Conservation (phyloP, 1,140 invertebrate genomes). For the Drosophila prosaltans region DNA sequence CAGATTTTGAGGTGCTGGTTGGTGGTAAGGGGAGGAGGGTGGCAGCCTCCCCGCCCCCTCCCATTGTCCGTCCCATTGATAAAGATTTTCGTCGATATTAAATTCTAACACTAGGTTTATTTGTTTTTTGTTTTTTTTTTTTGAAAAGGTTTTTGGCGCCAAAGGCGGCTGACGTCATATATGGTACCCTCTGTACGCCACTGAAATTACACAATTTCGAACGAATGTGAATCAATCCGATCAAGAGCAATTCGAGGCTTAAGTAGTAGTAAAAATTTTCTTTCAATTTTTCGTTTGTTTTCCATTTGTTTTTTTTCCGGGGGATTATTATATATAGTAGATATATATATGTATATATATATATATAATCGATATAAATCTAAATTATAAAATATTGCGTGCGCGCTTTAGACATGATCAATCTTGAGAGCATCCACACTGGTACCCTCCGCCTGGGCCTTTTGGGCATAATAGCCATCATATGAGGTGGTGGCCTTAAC, state of each 20-base stretch:
- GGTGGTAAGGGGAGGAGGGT: too few relatives aligned
- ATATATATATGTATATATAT: constrained; percentile 1
- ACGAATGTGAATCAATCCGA: neutral
- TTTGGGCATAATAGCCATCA: constrained; percentile 69
- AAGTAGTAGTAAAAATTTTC: constrained; percentile 13
- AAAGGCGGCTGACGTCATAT: too few relatives aligned
- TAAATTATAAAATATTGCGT: constrained; percentile 13
- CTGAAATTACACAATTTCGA: neutral
- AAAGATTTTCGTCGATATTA: constrained; percentile 1
- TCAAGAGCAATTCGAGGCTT: constrained; percentile 12
- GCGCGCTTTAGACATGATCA: constrained; percentile 60
- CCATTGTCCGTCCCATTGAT: neutral
- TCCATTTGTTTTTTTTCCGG: neutral
- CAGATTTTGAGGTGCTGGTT: neutral
- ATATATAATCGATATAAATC: constrained; percentile 2
- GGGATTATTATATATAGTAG: constrained; percentile 6
- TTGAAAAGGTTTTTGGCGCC: neutral
- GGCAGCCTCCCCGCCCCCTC: too few relatives aligned
- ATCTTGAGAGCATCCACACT: constrained; percentile 65
- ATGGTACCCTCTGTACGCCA: too few relatives aligned
- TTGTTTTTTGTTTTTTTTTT: neutral
- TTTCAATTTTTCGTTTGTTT: constrained; percentile 37
- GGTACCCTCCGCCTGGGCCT: constrained; percentile 67
- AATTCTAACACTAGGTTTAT: constrained; percentile 1
- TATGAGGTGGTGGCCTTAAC: constrained; percentile 70